Percentiles rank a stretch among this genome's conserved stretches.
Conservation (phyloP, 2,113 vertebrate genomes). For the Ceratotherium simum region DNA sequence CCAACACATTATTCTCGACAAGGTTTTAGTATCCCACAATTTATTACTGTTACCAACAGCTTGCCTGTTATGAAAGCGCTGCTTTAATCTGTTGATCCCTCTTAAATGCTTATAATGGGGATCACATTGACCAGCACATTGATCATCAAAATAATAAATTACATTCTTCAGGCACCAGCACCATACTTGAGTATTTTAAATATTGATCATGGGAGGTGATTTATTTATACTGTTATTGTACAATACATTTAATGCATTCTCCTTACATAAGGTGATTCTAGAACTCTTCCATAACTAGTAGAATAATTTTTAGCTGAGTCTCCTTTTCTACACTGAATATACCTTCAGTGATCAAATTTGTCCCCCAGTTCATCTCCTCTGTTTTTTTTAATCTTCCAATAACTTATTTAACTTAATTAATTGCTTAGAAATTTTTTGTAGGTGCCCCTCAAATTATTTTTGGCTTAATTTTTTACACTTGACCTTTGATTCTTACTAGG, state of each 20-base stretch:
- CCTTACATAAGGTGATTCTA: background rate
- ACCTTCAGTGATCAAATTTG: background rate
- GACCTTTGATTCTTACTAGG: background rate
- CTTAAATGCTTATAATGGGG: slow-evolving; percentile 39
- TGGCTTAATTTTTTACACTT: background rate
- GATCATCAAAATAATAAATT: slow-evolving; percentile 47
- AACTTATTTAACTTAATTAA: slow-evolving; percentile 6
- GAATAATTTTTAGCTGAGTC: background rate
- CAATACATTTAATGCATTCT: slow-evolving; percentile 1
- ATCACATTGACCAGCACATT: background rate
- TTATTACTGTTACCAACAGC: background rate
- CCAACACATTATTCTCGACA: background rate
- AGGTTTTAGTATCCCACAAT: background rate
- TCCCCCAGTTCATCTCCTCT: background rate
- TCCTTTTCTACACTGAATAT: background rate
- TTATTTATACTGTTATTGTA: slow-evolving; percentile 41
- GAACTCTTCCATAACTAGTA: background rate
- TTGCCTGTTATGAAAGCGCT: background rate
- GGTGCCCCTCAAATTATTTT: background rate
- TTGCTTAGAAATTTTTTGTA: background rate
- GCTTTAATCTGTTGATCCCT: slow-evolving; percentile 6
- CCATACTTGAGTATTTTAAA: slow-evolving; percentile 7
- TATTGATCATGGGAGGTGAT: background rate
- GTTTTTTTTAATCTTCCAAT: background rate
- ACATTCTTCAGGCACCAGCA: background rate